phyloP scores from a whole-genome alignment of 1,140 invertebrate genomes.

The Dryas iulia region DNA sequence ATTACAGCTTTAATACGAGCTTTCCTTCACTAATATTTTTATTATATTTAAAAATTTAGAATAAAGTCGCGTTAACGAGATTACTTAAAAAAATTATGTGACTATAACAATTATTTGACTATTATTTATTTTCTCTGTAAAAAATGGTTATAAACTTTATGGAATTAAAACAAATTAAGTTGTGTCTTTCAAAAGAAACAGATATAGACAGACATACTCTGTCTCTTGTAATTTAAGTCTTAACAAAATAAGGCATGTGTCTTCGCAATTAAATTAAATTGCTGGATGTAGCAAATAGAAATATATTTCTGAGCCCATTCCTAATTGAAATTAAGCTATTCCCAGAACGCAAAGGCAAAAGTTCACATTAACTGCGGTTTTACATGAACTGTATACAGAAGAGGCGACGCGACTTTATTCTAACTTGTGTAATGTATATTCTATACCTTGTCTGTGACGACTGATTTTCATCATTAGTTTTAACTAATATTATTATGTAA shows the following conservation, averaged over 20 bases:
- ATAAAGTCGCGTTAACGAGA: not conserved
- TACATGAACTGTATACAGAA: not conserved
- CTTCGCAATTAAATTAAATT: too few species aligned
- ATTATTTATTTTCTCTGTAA: too few species aligned
- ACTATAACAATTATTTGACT: not conserved
- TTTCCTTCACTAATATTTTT: constrained; percentile 30
- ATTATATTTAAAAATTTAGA: not conserved
- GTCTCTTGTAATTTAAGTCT: too few species aligned
- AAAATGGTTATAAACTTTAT: too few species aligned
- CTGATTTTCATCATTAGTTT: constrained; percentile 73
- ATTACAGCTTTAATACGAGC: constrained; percentile 44
- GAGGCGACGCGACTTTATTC: not conserved
- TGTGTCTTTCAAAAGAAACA: too few species aligned
- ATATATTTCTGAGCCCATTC: too few species aligned
- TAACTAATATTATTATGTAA: constrained; percentile 35
- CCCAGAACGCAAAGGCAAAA: too few species aligned
- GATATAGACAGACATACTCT: too few species aligned
- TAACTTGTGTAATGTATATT: constrained; percentile 27
- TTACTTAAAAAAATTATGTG: not conserved
- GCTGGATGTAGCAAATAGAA: too few species aligned
- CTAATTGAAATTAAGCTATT: too few species aligned
- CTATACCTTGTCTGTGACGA: constrained; percentile 61
- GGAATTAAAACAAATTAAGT: too few species aligned
- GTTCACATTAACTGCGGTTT: not conserved
- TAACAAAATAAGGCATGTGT: too few species aligned